These are phyloP conservation scores for Sycophaga agraensis DNA, from an alignment of 1,140 invertebrate genomes.

Conservation along the genomic window DNA sequence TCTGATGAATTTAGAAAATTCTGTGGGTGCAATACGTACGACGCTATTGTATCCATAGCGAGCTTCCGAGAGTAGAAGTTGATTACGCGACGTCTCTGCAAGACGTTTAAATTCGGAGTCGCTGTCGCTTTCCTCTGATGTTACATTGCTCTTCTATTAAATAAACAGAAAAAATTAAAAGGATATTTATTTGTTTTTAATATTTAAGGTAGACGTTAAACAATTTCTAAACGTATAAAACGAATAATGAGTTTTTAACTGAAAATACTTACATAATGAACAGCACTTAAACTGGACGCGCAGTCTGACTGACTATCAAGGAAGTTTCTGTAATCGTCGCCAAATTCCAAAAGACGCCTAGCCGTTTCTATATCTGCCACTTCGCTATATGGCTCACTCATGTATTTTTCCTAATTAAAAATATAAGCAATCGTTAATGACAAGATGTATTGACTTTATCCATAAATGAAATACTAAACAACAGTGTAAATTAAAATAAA, in stretches of 20 bases:
- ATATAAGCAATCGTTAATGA: no score
- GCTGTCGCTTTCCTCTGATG: slow-evolving; percentile 51
- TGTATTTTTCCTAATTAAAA: slow-evolving; percentile 80
- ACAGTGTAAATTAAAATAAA: no score
- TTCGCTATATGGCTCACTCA: slow-evolving; percentile 89
- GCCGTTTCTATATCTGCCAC: slow-evolving; percentile 84
- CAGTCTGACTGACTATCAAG: slow-evolving; percentile 85
- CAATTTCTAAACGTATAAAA: no score
- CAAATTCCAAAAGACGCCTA: slow-evolving; percentile 78
- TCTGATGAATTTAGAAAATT: no score
- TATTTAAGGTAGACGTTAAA: no score
- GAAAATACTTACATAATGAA: slow-evolving; percentile 32
- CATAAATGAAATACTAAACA: background rate
- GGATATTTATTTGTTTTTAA: background rate
- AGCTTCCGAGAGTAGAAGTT: slow-evolving; percentile 61
- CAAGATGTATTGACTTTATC: no score
- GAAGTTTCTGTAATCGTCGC: slow-evolving; percentile 87
- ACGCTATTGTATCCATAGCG: slow-evolving; percentile 57
- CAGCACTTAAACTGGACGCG: slow-evolving; percentile 73
- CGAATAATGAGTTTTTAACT: no score
- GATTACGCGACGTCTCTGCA: slow-evolving; percentile 59
- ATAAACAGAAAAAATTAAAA: slow-evolving; percentile 8
- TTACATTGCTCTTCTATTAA: slow-evolving; percentile 35
- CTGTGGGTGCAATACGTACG: slow-evolving; percentile 51
- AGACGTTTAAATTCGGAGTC: slow-evolving; percentile 63